Evolutionary conservation across 2,888 invertebrate genomes (phyloP), one percentile per base, ranked within the genome.

Genomic region (Amphipoea lucens): DNA sequence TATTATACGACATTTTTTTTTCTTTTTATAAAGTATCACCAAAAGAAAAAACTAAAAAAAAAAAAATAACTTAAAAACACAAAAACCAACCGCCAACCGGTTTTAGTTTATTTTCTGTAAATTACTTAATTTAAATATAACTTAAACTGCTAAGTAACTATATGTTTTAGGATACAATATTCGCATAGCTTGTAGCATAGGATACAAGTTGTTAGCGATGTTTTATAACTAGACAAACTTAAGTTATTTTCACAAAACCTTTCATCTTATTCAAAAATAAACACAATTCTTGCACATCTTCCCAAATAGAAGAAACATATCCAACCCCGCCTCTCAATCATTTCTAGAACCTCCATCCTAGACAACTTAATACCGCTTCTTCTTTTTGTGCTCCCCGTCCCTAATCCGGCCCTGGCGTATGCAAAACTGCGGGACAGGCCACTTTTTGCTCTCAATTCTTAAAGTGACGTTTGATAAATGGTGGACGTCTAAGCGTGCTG

Each of bases 391-490:
- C 48, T 5, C 45, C 23, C 60, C 68, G 40, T 77, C 66, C 76
- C 51, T 82, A 81, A 85, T 86, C 74, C 82, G 76, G 51, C 83
- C 70, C 90, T 89, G 85, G 81, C 70, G 36, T 69, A 78, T 76
- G 81, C 80, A 81, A 78, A 88, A 79, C 84, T 67, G 62, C 1
- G 65, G 81, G 83, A 79, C 84, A 51, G 73, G 76, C 78, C 72
- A 87, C 83, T 90, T 91, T 91, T 90, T 90, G 85, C 82, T 81
- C 83, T 77, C 81, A 76, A 84, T 87, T 88, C 86, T 81, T 84
- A 81, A 80, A 85, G 87, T 82, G 91, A 91, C 92, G 76, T 90
- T 90, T 93, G 92, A 93, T 91, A 91, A 93, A 93, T 92, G 92
- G 87, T 82, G 68, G 77, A 70, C 83, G 81, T 70, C 86, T 74